Conservation (phyloP, 1,140 invertebrate genomes). For the Prorops nasuta region DNA sequence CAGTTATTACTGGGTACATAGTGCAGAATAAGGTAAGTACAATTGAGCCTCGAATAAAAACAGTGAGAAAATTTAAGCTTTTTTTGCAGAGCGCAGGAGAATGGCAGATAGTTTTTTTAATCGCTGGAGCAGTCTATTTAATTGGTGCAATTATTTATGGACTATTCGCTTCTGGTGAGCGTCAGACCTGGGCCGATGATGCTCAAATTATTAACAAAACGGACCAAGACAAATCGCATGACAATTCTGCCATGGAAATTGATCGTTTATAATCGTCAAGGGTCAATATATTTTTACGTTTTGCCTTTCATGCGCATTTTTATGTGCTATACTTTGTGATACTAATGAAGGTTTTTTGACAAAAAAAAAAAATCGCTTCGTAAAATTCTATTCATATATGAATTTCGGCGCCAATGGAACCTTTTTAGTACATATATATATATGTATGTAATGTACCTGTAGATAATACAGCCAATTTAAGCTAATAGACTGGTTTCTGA, state of each 20-base stretch:
- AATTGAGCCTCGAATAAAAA: conserved; percentile 3
- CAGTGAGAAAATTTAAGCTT: conserved; percentile 15
- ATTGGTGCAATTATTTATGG: conserved; percentile 77
- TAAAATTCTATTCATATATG: too few species aligned
- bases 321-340: too few species aligned
- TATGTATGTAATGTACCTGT: too few species aligned
- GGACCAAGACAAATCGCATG: conserved; percentile 42
- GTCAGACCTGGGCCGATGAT: conserved; percentile 75
- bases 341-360: too few species aligned
- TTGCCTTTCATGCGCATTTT: too few species aligned
- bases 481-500: too few species aligned
- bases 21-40: conserved; percentile 66
- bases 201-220: too few species aligned
- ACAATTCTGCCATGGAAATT: conserved; percentile 44
- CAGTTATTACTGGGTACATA: conserved; percentile 74
- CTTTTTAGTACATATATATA: too few species aligned
- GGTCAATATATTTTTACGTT: neutral
- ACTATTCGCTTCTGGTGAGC: conserved; percentile 75
- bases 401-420: too few species aligned
- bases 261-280: conserved; percentile 29
- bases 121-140: conserved; percentile 75
- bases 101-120: conserved; percentile 84
- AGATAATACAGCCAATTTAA: too few species aligned
- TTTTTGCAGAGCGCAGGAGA: conserved; percentile 66
- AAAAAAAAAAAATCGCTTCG: too few species aligned